phyloP scores from a whole-genome alignment of 2,797 vertebrate genomes.

The Eupleurogrammus muticus region DNA sequence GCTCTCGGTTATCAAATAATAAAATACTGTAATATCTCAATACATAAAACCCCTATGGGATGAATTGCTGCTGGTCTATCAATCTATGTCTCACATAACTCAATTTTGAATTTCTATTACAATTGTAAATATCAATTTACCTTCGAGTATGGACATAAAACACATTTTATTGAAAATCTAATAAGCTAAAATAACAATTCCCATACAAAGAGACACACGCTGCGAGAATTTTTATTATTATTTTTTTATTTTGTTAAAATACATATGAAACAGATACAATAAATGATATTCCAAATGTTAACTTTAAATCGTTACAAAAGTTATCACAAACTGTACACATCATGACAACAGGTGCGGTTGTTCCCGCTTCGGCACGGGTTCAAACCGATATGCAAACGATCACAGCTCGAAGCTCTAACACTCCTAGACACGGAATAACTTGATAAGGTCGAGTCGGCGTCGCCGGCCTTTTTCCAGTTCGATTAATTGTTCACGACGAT shows the following conservation, averaged over 20 bases:
- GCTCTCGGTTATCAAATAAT: no score
- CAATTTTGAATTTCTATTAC: neutral
- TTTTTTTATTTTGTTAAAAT: conserved; percentile 90
- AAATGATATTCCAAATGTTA: conserved; percentile 92
- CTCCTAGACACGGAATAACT: conserved; percentile 84
- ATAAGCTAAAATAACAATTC: neutral
- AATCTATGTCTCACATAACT: no score
- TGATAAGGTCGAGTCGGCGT: conserved; percentile 80
- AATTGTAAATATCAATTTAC: neutral
- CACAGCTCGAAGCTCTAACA: conserved; percentile 85
- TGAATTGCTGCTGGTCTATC: neutral
- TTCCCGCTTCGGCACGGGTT: conserved; percentile 85
- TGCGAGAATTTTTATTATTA: conserved; percentile 43
- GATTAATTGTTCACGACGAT: conserved; percentile 79
- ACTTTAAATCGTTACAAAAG: conserved; percentile 93
- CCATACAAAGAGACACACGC: conserved; percentile 3
- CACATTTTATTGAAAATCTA: neutral
- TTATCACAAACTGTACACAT: conserved; percentile 98
- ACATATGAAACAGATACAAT: conserved; percentile 94
- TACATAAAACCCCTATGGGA: no score
- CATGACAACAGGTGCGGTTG: conserved; percentile 87
- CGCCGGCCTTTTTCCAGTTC: conserved; percentile 80
- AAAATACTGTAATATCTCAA: no score
- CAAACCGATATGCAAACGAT: conserved; percentile 85
- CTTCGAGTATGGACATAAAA: neutral